Base-by-base conservation (phyloP, 2,888 invertebrate genomes). In the Xanthostigma xanthostigma region DNA sequence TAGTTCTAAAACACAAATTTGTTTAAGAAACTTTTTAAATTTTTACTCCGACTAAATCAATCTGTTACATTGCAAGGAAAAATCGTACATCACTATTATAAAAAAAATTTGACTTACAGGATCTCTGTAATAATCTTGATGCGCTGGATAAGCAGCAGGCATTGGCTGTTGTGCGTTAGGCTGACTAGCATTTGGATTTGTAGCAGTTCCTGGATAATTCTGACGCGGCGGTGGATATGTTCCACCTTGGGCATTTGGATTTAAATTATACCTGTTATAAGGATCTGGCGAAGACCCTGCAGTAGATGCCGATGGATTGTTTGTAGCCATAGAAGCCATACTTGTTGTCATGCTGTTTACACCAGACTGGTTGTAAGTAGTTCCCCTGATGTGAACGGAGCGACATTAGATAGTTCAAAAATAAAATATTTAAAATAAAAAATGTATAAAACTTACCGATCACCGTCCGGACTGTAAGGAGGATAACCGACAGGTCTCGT, bases 401-500 rank as follows among this genome's bases (percentile, higher is more conserved):
- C 35, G 49, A 51, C 10, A 52, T 45, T 46, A 45, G 27, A 45
- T 50, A 46, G n/a, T n/a, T n/a, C n/a, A n/a, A n/a, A n/a, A n/a
- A n/a, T n/a, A n/a, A n/a, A n/a, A n/a, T n/a, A n/a, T n/a, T n/a
- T 50, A 55, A 51, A 51, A 54, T 51, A 41, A 36, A 44, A 46
- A 45, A 10, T 9, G 35, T 11, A 35, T 12, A 55, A 55, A 57
- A 63, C 63, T 64, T 67, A 81, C 83, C 79, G 78, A 72, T 66
- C 77, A 58, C 78, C 78, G 55, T 75, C 73, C 46, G 81, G 76
- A 54, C 83, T 82, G 60, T 84, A 83, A 58, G 85, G 82, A 60
- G 85, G 84, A 63, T 73, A 70, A 61, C 85, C 84, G 60, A 84
- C 83, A 60, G 83, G 84, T 72, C 85, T 79, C 67, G 82, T 81